Evolutionary conservation across 2,888 invertebrate genomes (phyloP), one percentile per base, ranked within the genome.

Genomic region (Polyommatus icarus): DNA sequence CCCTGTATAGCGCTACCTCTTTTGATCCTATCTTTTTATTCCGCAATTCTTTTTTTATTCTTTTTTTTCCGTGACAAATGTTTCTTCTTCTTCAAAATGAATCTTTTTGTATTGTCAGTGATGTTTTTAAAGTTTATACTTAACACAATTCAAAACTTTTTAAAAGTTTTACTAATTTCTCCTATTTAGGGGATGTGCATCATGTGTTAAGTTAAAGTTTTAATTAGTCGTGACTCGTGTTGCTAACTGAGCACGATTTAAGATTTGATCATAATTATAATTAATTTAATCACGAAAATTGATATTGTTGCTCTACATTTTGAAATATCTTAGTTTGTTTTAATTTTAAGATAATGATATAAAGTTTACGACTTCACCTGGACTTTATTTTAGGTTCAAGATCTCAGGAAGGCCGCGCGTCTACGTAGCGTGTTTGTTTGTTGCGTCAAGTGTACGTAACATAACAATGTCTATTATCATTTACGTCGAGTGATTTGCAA

Each of bases 1-100:
- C 76, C 79, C 76, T 76, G 71, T 76, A 61, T 59, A 40, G 71
- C 61, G 78, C 67, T 54, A 67, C 67, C 67, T 50, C 61, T 71
- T 54, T 72, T 40, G 71, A 57, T 18, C 54, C 20, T 71, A 54
- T 78, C 50, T 57, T 24, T 57, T 67, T 29, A 67, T 29, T 73
- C 10, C 46, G 73, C 73, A 24, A 20, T 20, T 67, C 29, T 12
- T 61, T 59, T 24, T 61, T 61, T 7, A 24, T 24, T 59, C 3
- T 57, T 61, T 29, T 67, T 29, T 29, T 67, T 29, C 15, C 29
- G 32, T 29, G 29, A 29, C 29, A 29, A 61, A 24, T 24, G 24
- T 24, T 54, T 54, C 18, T 46, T 8, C 40, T 40, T 46, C 46
- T 46, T 46, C 3, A 10, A 59, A 20, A 59, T 20, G 20, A 20